These are phyloP conservation scores for Stenolophus ochropezus DNA, from an alignment of 2,888 invertebrate genomes.

Conservation along the genomic window DNA sequence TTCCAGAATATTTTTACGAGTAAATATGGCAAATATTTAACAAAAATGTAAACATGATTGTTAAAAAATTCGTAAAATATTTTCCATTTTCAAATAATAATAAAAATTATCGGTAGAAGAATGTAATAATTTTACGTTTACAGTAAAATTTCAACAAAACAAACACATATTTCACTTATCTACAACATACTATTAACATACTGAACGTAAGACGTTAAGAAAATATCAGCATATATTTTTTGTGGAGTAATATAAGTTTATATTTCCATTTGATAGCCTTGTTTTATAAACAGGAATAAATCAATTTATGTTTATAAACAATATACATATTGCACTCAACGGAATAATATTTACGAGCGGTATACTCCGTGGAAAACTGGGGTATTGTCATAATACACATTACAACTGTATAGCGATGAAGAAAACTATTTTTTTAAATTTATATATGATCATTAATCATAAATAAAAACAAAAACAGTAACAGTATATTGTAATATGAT, in stretches of 20 bases:
- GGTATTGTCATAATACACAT: not conserved
- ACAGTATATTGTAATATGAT: no score
- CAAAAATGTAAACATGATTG: not conserved
- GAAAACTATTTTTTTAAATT: no score
- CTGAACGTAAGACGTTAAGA: not conserved
- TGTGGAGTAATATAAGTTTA: not conserved
- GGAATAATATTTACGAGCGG: not conserved
- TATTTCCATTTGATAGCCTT: not conserved
- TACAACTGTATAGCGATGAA: no score
- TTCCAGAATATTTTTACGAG: no score
- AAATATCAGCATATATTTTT: slow-evolving; percentile 17
- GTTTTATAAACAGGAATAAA: not conserved
- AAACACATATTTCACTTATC: slow-evolving; percentile 8
- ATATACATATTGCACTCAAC: not conserved
- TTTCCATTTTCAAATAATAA: not conserved
- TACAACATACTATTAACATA: not conserved
- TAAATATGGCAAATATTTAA: no score
- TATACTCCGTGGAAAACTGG: not conserved
- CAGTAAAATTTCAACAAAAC: not conserved
- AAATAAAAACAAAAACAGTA: no score
- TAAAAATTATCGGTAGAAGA: not conserved
- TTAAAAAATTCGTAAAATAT: not conserved
- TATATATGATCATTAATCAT: no score
- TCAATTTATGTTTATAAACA: not conserved
- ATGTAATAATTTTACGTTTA: not conserved